Conservation (phyloP, 2,113 vertebrate species). For the Heloderma charlesbogerti region DNA sequence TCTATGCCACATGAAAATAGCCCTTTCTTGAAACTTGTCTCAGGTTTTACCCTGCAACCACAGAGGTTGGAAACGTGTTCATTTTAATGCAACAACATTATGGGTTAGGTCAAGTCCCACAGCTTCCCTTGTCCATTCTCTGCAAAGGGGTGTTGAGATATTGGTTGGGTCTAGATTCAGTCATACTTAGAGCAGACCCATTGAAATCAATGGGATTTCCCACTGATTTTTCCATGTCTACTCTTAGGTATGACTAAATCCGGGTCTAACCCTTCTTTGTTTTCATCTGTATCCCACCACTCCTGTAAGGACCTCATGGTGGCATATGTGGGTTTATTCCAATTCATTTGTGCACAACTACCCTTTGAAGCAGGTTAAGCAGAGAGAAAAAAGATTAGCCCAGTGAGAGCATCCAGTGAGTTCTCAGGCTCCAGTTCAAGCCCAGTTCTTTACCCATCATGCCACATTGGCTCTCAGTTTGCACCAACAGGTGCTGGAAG, state of each 20-base stretch:
- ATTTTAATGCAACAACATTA: neutral
- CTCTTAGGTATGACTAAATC: too few relatives aligned
- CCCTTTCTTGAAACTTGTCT: neutral
- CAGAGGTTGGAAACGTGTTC: neutral
- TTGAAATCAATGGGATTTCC: too few relatives aligned
- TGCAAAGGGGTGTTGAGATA: neutral
- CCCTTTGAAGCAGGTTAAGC: neutral
- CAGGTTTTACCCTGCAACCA: neutral
- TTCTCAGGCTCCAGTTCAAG: neutral
- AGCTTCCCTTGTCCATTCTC: neutral
- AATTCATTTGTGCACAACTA: neutral
- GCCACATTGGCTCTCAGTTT: neutral
- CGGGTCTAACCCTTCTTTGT: neutral
- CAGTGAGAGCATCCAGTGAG: neutral
- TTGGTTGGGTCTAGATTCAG: too few relatives aligned
- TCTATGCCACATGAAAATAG: neutral
- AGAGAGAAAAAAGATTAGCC: neutral
- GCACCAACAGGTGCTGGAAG: neutral
- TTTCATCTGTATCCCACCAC: neutral
- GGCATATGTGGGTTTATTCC: neutral
- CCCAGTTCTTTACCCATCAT: too few relatives aligned
- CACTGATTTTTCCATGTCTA: too few relatives aligned
- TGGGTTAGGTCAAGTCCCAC: neutral
- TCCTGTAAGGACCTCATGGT: neutral
- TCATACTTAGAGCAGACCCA: too few relatives aligned